Evolutionary conservation across 2,797 vertebrate genomes (phyloP).

Genomic region (Hylomyscus alleni): DNA sequence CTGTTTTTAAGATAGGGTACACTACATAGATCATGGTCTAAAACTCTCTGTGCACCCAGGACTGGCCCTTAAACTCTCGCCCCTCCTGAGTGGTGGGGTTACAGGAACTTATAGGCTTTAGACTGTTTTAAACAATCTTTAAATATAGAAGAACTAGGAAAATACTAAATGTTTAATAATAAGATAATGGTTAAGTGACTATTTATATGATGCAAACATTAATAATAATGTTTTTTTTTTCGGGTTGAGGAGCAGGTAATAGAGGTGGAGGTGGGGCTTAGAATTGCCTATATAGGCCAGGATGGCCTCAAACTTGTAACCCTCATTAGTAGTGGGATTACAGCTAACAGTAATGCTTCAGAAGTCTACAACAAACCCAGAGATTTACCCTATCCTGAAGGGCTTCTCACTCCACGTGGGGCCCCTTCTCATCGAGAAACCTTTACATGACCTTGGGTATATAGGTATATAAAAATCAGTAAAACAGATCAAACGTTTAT

Average conservation of each 20-base stretch:
- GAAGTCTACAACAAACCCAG: constrained; percentile 35
- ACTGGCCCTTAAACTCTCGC: background rate
- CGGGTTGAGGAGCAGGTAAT: background rate
- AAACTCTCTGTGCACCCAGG: background rate
- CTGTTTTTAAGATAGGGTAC: background rate
- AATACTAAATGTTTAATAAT: constrained; percentile 39
- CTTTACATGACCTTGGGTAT: background rate
- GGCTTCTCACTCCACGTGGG: background rate
- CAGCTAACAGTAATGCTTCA: background rate
- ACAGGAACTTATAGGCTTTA: background rate
- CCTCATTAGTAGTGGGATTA: background rate
- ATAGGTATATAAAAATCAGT: background rate
- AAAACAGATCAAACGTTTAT: background rate
- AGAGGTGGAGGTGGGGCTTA: background rate
- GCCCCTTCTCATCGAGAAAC: background rate
- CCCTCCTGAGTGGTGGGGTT: background rate
- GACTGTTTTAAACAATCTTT: constrained; percentile 61
- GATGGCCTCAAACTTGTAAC: background rate
- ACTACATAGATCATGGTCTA: background rate
- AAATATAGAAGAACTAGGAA: constrained; percentile 16
- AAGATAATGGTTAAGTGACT: constrained; percentile 49
- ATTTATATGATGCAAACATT: constrained; percentile 51
- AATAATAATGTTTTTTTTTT: background rate
- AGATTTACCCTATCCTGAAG: background rate
- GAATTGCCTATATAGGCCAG: background rate